Base-by-base conservation (phyloP, 2,888 invertebrate genomes). In the Orchesella flavescens region DNA sequence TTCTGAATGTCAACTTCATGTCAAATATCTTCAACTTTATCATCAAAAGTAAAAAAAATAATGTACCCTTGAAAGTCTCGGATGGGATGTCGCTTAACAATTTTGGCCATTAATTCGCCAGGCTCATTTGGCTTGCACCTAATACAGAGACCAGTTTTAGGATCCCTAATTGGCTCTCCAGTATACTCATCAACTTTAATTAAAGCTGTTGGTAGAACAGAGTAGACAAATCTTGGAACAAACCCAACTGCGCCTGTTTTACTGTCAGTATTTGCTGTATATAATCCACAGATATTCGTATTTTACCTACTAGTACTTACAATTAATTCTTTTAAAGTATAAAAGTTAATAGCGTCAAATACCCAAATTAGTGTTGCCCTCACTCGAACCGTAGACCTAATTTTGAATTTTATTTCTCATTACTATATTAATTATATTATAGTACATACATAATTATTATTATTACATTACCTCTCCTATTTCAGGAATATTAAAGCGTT, bases 51-150 rank as follows among this genome's bases (percentile, higher is more conserved):
- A 13, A 63, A 44, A 76, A 69, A 17, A 13, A 43, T 96, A 23
- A 91, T 90, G 90, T 98, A 99, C 17, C 99, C 99, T 87, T 98
- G 93, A 91, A 97, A 99, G 87, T 96, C 95, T 63, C 98, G 92
- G 13, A 96, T 92, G 0, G 98, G 97, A 91, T 98, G 97, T 87
- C 94, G 94, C 17, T 94, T 93, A 24, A 95, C 93, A 86, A 99
- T 99, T 92, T 97, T 97, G 0, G 98, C 99, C 73, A 99, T 95
- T 90, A 99, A 96, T 68, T 97, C 98, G 10, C 99, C 99, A 0
- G 97, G 95, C 90, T 99, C 98, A 89, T 96, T 78, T 1, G 83
- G 80, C 88, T 91, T 89, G 87, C 92, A 92, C 5, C 89, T 89
- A 21, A 94, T 92, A 89, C 98, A 98, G 7, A 99, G 91, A n/a